Conservation (phyloP, 1,140 invertebrate genomes). For the Eriocheir sinensis region DNA sequence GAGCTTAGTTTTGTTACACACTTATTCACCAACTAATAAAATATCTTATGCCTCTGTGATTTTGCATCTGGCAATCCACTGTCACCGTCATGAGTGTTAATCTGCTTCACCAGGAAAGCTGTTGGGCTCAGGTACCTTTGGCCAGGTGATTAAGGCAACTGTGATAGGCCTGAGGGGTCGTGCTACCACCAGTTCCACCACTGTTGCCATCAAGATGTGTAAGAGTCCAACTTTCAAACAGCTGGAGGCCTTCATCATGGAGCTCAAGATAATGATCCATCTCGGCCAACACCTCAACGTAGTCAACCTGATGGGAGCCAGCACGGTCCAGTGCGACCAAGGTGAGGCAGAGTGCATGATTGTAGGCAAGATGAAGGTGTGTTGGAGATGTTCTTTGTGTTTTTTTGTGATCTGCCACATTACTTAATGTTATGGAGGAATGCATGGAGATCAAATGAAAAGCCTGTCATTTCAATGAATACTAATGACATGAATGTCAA, state of each 20-base stretch:
- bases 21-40: too few relatives aligned
- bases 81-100: neutral
- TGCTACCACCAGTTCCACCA: constrained; percentile 84
- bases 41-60: too few relatives aligned
- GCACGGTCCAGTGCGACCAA: constrained; percentile 81
- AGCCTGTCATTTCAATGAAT: too few relatives aligned
- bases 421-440: too few relatives aligned
- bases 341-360: too few relatives aligned
- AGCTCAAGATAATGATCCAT: constrained; percentile 85
- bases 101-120: constrained; percentile 86
- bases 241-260: constrained; percentile 84
- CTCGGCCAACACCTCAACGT: constrained; percentile 85
- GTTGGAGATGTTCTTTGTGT: too few relatives aligned
- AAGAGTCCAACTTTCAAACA: constrained; percentile 88
- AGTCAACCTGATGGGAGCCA: constrained; percentile 84
- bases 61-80: too few relatives aligned
- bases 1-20: too few relatives aligned
- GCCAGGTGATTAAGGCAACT: constrained; percentile 94
- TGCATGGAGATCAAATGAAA: too few relatives aligned
- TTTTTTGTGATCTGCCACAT: too few relatives aligned
- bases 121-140: constrained; percentile 96
- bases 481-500: neutral
- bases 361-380: too few relatives aligned
- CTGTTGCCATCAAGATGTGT: constrained; percentile 94
- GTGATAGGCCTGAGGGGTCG: constrained; percentile 80